Evolutionary conservation across 2,888 invertebrate genomes (phyloP).

Genomic region (Phyto melanocephala): DNA sequence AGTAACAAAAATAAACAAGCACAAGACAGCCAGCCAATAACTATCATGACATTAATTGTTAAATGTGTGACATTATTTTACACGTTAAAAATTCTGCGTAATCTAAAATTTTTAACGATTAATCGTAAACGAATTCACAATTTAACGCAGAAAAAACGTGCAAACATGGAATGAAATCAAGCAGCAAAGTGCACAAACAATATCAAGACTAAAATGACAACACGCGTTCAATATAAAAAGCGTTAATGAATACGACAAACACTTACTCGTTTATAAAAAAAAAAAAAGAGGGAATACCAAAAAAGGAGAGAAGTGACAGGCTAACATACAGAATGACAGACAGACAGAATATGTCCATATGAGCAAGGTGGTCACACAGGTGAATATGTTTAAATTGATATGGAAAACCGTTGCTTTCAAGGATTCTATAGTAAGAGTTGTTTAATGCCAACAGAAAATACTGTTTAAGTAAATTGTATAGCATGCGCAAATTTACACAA

Average conservation of each 20-base stretch:
- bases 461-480: conserved; percentile 54
- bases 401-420: conserved; percentile 59
- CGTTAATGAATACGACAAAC: conserved; percentile 74
- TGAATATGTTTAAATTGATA: conserved; percentile 56
- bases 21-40: neutral
- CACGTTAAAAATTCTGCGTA: conserved; percentile 67
- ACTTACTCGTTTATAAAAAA: neutral
- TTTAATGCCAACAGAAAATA: neutral
- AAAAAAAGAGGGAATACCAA: conserved; percentile 2
- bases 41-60: conserved; percentile 61
- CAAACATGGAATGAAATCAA: conserved; percentile 48
- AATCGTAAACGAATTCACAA: conserved; percentile 65
- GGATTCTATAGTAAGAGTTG: conserved; percentile 27
- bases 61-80: conserved; percentile 65
- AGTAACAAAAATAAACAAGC: neutral
- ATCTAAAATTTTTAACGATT: conserved; percentile 65
- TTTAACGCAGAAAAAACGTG: conserved; percentile 61
- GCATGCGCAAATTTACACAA: conserved; percentile 48
- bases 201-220: conserved; percentile 49
- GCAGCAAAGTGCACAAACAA: conserved; percentile 28
- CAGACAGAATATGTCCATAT: conserved; percentile 33
- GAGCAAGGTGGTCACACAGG: conserved; percentile 61
- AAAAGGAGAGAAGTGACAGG: neutral
- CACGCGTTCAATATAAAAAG: conserved; percentile 73
- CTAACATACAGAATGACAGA: conserved; percentile 13